Evolutionary conservation across 2,113 vertebrate species (phyloP).

Genomic region (Indri indri): DNA sequence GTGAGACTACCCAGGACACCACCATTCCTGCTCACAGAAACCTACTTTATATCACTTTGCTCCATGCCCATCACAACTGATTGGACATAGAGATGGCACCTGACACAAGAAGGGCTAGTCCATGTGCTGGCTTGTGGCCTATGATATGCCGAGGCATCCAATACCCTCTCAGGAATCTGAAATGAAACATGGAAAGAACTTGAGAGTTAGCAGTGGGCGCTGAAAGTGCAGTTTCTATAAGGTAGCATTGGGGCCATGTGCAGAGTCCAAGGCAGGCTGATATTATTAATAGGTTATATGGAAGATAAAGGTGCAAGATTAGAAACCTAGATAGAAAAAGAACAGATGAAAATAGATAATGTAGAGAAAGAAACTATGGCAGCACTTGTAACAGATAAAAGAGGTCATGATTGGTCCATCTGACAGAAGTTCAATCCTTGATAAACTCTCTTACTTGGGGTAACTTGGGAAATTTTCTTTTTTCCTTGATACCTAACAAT

Average conservation of each 20-base stretch:
- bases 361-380: background rate
- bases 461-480: background rate
- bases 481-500: background rate
- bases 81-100: background rate
- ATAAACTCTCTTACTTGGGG: background rate
- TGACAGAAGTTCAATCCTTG: background rate
- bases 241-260: rapidly evolving
- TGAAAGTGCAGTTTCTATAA: background rate
- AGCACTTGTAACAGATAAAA: background rate
- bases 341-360: background rate
- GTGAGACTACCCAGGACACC: background rate
- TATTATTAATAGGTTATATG: background rate
- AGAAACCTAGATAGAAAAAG: background rate
- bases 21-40: background rate
- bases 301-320: background rate
- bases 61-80: background rate
- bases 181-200: background rate
- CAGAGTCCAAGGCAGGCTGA: background rate
- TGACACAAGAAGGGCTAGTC: background rate
- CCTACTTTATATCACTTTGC: background rate
- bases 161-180: background rate
- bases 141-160: too few species aligned
- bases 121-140: background rate
- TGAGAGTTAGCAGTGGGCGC: too few species aligned
- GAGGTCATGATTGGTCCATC: too few species aligned